phyloP scores from a whole-genome alignment of 1,140 invertebrate genomes.

The Procambarus virginalis region DNA sequence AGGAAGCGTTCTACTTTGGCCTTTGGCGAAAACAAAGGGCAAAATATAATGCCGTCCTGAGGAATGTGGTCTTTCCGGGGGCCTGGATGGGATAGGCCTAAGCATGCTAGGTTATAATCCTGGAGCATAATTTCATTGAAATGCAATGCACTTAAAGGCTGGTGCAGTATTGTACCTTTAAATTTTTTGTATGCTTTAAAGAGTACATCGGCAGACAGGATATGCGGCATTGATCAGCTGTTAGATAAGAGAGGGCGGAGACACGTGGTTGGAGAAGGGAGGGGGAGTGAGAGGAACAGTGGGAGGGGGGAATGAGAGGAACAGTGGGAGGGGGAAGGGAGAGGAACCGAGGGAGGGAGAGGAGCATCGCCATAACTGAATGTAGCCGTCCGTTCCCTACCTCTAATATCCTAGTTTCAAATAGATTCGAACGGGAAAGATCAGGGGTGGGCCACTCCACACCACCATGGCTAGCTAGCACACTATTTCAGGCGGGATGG shows the following conservation, averaged over 20 bases:
- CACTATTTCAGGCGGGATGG: no score
- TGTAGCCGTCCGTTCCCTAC: neutral
- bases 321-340: neutral
- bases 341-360: neutral
- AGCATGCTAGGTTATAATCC: neutral
- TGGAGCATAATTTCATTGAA: neutral
- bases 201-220: neutral
- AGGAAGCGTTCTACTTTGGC: neutral
- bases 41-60: neutral
- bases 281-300: neutral
- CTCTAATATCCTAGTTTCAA: no score
- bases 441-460: no score
- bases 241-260: neutral
- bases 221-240: neutral
- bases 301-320: neutral
- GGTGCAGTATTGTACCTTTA: no score
- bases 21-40: neutral
- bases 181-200: no score
- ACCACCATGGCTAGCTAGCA: no score
- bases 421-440: no score
- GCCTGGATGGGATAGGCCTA: neutral
- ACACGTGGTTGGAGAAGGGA: constrained; percentile 17
- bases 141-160: no score
- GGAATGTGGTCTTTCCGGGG: neutral
- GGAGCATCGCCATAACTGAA: neutral